Conservation (phyloP, 53 echinoderm and acorn worm genomes). For the Zoroaster sp. region DNA sequence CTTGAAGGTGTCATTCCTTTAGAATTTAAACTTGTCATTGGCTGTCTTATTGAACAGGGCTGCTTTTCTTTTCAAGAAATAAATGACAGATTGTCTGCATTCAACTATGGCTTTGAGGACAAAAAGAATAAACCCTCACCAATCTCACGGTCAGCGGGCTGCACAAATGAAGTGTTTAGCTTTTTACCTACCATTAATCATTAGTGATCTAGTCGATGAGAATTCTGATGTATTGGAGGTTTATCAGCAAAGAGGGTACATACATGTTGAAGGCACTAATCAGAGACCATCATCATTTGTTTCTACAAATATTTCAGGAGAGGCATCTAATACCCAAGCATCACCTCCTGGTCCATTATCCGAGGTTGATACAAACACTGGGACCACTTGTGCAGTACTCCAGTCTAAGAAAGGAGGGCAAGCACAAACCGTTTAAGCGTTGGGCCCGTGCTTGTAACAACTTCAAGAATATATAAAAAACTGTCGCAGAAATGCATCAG, state of each 20-base stretch:
- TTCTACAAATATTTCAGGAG: not conserved
- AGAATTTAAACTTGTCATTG: slow-evolving; percentile 22
- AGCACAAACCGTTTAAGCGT: slow-evolving; percentile 57
- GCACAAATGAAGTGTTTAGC: slow-evolving; percentile 58
- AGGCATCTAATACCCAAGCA: slow-evolving; percentile 63
- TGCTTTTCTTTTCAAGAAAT: not conserved
- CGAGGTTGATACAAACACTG: not conserved
- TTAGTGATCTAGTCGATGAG: slow-evolving; percentile 53
- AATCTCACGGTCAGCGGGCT: not conserved
- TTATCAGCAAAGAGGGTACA: slow-evolving; percentile 37
- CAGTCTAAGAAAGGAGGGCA: slow-evolving; percentile 43
- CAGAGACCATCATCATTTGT: slow-evolving; percentile 57
- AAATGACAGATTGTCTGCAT: slow-evolving; percentile 27
- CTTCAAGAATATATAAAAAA: not conserved
- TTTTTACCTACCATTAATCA: slow-evolving; percentile 51
- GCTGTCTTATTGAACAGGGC: not conserved
- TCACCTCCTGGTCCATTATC: slow-evolving; percentile 61
- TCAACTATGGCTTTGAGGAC: slow-evolving; percentile 50
- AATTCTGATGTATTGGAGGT: slow-evolving; percentile 38
- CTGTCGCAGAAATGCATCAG: not conserved
- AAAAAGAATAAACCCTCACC: slow-evolving; percentile 48
- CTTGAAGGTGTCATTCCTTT: slow-evolving; percentile 48
- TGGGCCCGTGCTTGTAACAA: not conserved
- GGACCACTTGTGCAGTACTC: slow-evolving; percentile 43
- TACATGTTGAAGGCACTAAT: slow-evolving; percentile 36